Conservation (phyloP, 2,888 invertebrate species). For the Zygogramma bicolorata region DNA sequence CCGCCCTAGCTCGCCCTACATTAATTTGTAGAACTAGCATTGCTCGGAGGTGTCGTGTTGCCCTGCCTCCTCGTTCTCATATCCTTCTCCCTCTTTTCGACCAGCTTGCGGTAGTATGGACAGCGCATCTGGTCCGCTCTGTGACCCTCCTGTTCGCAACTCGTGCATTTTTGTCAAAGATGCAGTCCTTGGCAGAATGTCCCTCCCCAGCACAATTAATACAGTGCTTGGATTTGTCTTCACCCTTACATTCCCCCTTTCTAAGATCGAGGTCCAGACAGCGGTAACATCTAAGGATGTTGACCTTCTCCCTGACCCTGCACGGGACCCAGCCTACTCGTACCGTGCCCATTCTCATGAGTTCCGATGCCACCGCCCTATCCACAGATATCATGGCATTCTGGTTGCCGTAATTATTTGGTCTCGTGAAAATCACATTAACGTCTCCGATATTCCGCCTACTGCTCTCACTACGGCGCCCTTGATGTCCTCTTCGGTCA, state of each 20-base stretch:
- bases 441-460: too few species aligned
- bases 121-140: not conserved
- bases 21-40: not conserved
- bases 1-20: not conserved
- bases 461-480: not conserved
- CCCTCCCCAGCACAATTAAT: not conserved
- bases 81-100: not conserved
- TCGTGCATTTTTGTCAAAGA: not conserved
- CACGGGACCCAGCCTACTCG: not conserved
- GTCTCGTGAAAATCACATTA: too few species aligned
- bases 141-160: slow-evolving; percentile 1
- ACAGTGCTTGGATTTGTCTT: not conserved
- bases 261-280: not conserved
- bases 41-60: not conserved
- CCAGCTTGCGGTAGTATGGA: not conserved
- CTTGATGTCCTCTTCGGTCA: not conserved
- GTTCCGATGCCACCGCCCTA: not conserved
- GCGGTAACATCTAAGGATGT: not conserved
- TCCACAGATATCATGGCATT: not conserved
- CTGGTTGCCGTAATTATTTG: not conserved
- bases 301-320: not conserved
- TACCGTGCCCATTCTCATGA: not conserved
- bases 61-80: not conserved
- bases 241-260: not conserved
- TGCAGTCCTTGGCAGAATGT: not conserved